Percentiles rank a stretch among this genome's conserved stretches.
These are phyloP conservation scores for Brachionus rotundiformis DNA, from an alignment of 1,140 invertebrate species.

Conservation along the genomic window DNA sequence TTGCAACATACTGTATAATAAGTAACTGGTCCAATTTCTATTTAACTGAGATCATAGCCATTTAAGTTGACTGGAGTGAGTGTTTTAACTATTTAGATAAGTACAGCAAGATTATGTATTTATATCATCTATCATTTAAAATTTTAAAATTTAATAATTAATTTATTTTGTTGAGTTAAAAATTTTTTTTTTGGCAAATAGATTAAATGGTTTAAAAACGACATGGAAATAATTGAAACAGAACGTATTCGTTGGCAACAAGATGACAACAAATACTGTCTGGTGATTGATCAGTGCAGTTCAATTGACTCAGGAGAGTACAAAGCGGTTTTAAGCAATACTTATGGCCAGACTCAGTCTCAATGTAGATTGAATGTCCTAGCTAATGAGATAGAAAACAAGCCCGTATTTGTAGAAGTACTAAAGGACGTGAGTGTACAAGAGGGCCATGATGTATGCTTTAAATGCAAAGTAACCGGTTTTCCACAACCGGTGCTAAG, in stretches of 20 bases:
- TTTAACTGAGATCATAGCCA: no score
- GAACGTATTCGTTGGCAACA: neutral
- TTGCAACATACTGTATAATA: no score
- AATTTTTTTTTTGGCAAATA: neutral
- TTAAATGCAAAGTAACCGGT: slow-evolving; percentile 56
- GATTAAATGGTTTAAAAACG: slow-evolving; percentile 41
- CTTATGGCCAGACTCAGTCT: neutral
- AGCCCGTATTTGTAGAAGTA: neutral
- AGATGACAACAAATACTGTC: slow-evolving; percentile 5
- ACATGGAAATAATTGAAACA: neutral
- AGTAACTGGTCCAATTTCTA: no score
- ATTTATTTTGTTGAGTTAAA: no score
- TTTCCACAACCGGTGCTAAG: slow-evolving; percentile 61
- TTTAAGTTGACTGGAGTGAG: no score
- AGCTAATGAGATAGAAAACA: neutral
- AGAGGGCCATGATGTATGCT: slow-evolving; percentile 36
- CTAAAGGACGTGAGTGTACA: neutral
- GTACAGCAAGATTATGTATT: no score
- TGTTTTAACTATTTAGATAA: no score
- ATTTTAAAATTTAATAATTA: no score
- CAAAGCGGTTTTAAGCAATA: neutral
- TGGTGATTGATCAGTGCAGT: neutral
- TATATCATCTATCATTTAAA: no score
- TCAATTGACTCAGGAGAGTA: slow-evolving; percentile 8
- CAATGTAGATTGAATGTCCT: slow-evolving; percentile 26